These are phyloP conservation scores for Lota lota DNA, from an alignment of 2,113 vertebrate genomes.

Conservation along the genomic window DNA sequence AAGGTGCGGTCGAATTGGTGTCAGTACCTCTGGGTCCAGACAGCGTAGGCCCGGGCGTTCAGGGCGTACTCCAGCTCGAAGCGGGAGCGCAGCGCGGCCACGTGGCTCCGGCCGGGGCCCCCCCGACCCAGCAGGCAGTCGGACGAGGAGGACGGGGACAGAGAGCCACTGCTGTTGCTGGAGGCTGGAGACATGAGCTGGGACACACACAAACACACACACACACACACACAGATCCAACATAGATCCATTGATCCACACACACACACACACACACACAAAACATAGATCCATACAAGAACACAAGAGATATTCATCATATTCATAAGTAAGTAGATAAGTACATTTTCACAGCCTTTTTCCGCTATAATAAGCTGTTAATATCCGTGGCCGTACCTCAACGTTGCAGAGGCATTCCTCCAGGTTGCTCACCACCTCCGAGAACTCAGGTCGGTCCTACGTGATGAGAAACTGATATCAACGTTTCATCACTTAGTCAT, in stretches of 20 bases:
- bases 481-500: too few relatives aligned
- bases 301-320: neutral
- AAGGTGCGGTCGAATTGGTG: neutral
- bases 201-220: neutral
- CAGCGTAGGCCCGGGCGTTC: constrained; percentile 76
- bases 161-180: constrained; percentile 91
- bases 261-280: constrained; percentile 1
- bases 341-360: neutral
- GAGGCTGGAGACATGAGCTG: constrained; percentile 93
- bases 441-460: constrained; percentile 92
- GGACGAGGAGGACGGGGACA: constrained; percentile 87
- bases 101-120: constrained; percentile 84
- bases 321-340: neutral
- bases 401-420: constrained; percentile 92
- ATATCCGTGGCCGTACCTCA: constrained; percentile 74
- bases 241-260: neutral
- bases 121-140: constrained; percentile 81
- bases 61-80: constrained; percentile 89
- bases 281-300: neutral
- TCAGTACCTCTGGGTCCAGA: constrained; percentile 81
- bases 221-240: constrained; percentile 12
- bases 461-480: constrained; percentile 8
- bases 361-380: neutral
- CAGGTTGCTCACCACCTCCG: constrained; percentile 86
- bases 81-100: constrained; percentile 82